Evolutionary conservation across 2,113 vertebrate species (phyloP).

Genomic region (Menidia beryllina): DNA sequence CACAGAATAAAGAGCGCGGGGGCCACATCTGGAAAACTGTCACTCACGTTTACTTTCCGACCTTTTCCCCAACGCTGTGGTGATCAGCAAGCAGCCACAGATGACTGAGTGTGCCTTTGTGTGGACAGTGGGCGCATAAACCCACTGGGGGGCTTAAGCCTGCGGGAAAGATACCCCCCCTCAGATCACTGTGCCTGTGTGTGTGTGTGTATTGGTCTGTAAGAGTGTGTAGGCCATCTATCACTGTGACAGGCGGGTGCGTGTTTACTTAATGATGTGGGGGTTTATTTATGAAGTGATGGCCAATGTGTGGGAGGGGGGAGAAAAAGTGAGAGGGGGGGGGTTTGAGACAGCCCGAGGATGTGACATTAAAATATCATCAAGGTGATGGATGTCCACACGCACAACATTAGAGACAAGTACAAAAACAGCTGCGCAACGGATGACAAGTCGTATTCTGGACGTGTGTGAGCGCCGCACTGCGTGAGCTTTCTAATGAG

Average conservation of each 20-base stretch:
- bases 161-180: constrained; percentile 42
- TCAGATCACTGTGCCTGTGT: constrained; percentile 26
- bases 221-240: constrained; percentile 63
- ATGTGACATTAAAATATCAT: constrained; percentile 82
- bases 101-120: constrained; percentile 33
- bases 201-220: constrained; percentile 7
- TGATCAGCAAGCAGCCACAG: constrained; percentile 17
- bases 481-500: constrained; percentile 58
- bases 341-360: constrained; percentile 74
- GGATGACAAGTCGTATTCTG: constrained; percentile 67
- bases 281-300: constrained; percentile 80
- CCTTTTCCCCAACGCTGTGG: not conserved
- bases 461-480: constrained; percentile 33
- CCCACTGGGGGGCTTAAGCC: constrained; percentile 48
- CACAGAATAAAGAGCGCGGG: not conserved
- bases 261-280: constrained; percentile 81
- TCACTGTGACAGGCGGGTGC: constrained; percentile 73
- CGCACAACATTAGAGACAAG: constrained; percentile 71
- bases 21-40: not conserved
- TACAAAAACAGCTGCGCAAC: constrained; percentile 66
- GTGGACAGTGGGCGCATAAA: constrained; percentile 35
- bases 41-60: not conserved
- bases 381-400: constrained; percentile 77
- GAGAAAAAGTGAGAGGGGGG: constrained; percentile 31
- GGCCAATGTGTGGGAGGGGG: constrained; percentile 58